These are phyloP conservation scores for Falco peregrinus DNA, from an alignment of 2,797 vertebrate species.

Conservation along the genomic window DNA sequence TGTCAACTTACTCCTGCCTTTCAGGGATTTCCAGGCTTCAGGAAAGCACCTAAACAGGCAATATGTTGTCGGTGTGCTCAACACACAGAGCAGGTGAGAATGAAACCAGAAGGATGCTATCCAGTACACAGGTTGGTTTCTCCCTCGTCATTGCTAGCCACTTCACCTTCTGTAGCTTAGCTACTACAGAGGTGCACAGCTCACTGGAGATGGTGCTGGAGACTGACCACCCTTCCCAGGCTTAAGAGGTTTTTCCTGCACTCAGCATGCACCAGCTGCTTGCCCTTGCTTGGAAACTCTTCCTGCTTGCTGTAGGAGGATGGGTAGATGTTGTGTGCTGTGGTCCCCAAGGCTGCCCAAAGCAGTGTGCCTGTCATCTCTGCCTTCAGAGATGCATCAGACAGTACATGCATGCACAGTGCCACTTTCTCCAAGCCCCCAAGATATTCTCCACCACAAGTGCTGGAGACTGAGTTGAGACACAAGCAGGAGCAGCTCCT, in stretches of 20 bases:
- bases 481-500: background rate
- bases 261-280: background rate
- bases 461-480: background rate
- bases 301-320: accelerated
- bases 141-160: accelerated
- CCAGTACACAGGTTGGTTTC: background rate
- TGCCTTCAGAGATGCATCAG: background rate
- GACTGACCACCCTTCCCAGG: background rate
- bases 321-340: background rate
- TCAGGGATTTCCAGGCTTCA: background rate
- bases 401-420: accelerated
- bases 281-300: accelerated
- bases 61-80: background rate
- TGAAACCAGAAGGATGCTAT: background rate
- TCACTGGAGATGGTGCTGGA: background rate
- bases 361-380: background rate
- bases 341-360: background rate
- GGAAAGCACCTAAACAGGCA: background rate
- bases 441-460: background rate
- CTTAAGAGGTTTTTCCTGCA: background rate
- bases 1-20: background rate
- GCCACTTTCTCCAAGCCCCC: background rate
- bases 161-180: background rate
- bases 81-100: background rate
- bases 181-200: background rate